Conservation (phyloP, 2,113 vertebrate species). For the Ascaphus truei region DNA sequence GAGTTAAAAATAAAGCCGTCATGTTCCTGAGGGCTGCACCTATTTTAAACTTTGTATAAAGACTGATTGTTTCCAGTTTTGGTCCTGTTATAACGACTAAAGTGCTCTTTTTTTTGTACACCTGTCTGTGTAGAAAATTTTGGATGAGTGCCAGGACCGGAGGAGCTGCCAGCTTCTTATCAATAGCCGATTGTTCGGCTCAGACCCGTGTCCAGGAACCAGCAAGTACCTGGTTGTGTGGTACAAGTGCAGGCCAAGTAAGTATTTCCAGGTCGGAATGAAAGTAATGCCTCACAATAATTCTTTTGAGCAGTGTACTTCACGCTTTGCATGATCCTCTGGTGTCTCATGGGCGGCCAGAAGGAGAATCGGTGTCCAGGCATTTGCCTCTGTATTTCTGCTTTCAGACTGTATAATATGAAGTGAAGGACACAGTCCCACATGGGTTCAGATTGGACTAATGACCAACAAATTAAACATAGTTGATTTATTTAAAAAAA, state of each 20-base stretch:
- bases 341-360: not conserved
- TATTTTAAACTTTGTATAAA: too few relatives aligned
- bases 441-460: too few relatives aligned
- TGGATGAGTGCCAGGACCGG: slow-evolving; percentile 86
- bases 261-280: slow-evolving; percentile 46
- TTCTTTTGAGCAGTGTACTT: not conserved
- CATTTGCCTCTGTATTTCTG: too few relatives aligned
- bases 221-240: slow-evolving; percentile 81
- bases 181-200: slow-evolving; percentile 80
- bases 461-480: too few relatives aligned
- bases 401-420: too few relatives aligned
- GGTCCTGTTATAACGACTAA: too few relatives aligned
- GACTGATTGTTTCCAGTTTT: too few relatives aligned
- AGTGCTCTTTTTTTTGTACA: slow-evolving; percentile 39
- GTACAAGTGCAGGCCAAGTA: slow-evolving; percentile 89
- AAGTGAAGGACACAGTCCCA: too few relatives aligned
- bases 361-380: too few relatives aligned
- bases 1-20: too few relatives aligned
- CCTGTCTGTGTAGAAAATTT: slow-evolving; percentile 71
- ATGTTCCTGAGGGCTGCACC: too few relatives aligned
- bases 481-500: too few relatives aligned
- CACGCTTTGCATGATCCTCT: not conserved
- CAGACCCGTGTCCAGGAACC: slow-evolving; percentile 75
- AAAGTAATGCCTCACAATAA: not conserved
- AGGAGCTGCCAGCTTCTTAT: slow-evolving; percentile 83